phyloP scores from a whole-genome alignment of 2,797 vertebrate species.

The Champsocephalus gunnari region DNA sequence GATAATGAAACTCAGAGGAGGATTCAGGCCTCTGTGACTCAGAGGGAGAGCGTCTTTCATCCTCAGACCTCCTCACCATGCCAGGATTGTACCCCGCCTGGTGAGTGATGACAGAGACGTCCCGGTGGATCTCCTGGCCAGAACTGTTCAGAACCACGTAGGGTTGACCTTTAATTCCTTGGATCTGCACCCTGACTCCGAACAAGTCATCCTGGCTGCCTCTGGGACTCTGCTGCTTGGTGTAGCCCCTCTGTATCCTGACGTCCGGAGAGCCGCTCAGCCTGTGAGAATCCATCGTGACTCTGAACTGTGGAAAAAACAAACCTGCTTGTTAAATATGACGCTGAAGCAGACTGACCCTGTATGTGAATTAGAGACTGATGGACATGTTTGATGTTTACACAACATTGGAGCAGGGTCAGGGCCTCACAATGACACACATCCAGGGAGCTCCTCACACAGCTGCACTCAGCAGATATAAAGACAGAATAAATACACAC shows the following conservation, averaged over 20 bases:
- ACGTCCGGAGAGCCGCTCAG: slow-evolving; percentile 79
- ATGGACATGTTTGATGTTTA: slow-evolving; percentile 70
- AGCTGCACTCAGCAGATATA: slow-evolving; percentile 60
- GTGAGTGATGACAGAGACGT: slow-evolving; percentile 73
- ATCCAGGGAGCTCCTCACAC: slow-evolving; percentile 47
- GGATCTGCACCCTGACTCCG: slow-evolving; percentile 93
- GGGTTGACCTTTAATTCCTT: slow-evolving; percentile 93
- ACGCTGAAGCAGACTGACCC: slow-evolving; percentile 5
- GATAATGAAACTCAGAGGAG: slow-evolving; percentile 86
- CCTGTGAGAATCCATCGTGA: slow-evolving; percentile 86
- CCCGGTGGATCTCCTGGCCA: slow-evolving; percentile 72
- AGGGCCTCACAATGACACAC: slow-evolving; percentile 38
- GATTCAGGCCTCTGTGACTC: slow-evolving; percentile 68
- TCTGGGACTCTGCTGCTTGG: slow-evolving; percentile 67
- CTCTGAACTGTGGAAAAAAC: slow-evolving; percentile 42
- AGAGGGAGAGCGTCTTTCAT: slow-evolving; percentile 59
- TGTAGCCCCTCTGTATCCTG: slow-evolving; percentile 76
- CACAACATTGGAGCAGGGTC: slow-evolving; percentile 64
- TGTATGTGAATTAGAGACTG: slow-evolving; percentile 52
- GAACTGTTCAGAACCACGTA: slow-evolving; percentile 93
- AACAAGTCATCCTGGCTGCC: slow-evolving; percentile 81
- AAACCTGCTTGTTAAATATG: slow-evolving; percentile 28
- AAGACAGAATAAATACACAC: slow-evolving; percentile 59
- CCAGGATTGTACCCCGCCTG: slow-evolving; percentile 72
- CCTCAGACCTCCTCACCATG: slow-evolving; percentile 58